Evolutionary conservation across 30 jellyfish, hydroid and myxozoan genomes (phyloP).

Genomic region (Pseudorhiza aurosa): DNA sequence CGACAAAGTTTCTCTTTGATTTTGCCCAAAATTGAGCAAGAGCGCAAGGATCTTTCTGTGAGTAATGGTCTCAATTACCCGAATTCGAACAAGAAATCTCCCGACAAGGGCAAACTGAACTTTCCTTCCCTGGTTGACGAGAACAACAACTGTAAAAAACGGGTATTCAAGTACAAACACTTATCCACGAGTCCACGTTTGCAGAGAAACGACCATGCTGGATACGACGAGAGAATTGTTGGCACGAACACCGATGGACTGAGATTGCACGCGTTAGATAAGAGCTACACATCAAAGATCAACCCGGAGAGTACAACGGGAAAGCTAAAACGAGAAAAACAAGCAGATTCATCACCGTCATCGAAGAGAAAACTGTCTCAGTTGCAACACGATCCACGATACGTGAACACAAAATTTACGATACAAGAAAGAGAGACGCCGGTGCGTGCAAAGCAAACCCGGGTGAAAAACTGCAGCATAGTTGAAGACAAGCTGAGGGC

Average conservation of each 20-base stretch:
- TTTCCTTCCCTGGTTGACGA: slow-evolving; percentile 27
- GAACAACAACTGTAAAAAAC: background rate
- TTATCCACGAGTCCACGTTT: background rate
- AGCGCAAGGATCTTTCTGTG: background rate
- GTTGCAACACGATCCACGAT: background rate
- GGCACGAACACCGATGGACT: background rate
- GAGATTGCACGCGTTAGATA: background rate
- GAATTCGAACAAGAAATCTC: background rate
- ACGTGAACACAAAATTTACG: background rate
- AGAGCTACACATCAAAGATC: background rate
- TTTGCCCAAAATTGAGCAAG: slow-evolving; percentile 44
- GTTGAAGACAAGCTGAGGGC: background rate
- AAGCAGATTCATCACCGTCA: background rate
- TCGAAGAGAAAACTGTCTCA: background rate
- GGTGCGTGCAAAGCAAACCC: background rate
- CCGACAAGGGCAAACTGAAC: background rate
- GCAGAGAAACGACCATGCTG: background rate
- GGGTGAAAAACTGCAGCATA: slow-evolving; percentile 9
- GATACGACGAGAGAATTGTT: background rate
- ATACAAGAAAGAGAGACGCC: background rate
- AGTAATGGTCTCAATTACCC: background rate
- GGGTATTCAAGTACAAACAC: background rate
- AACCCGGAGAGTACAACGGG: background rate
- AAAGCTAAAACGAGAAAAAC: slow-evolving; percentile 1
- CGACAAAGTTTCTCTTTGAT: slow-evolving; percentile 7